Evolutionary conservation across 2,113 vertebrate species (phyloP), one percentile per base, ranked within the genome.

Genomic region (Hippotragus niger): DNA sequence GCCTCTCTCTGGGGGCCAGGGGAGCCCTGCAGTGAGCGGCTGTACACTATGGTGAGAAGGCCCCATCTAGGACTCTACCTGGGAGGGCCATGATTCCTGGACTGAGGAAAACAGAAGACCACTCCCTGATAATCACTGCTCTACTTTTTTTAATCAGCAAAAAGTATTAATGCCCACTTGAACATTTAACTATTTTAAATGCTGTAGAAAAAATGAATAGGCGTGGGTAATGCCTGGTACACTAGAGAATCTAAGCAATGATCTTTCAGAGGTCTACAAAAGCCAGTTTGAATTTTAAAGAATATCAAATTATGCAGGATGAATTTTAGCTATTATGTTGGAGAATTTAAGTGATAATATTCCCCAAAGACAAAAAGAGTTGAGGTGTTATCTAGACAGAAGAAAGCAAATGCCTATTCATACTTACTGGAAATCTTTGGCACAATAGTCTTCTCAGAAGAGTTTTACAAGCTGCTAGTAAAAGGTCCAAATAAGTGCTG

Each of bases 401-500:
- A 90, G 36, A 93, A 96, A 97, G 71, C 78, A 86, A 96, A 84
- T 74, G 33, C 15, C 53, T 62, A 89, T 76, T 91, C 17, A 85
- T n/a, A 85, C 87, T 86, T 91, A 78, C 25, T 86, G 76, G 29
- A 94, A 60, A 29, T 88, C 80, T 78, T 94, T 74, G 89, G 64
- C 58, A 85, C n/a, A 81, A 57, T 33, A 11, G 96, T 11, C 25
- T 87, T 88, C 91, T 85, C 25, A 53, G 80, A 55, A 47, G 53
- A 53, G 31, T 86, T 96, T 89, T n/a, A 53, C 7, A 82, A 78
- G 36, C 45, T 45, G 27, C 62, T 90, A 64, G 89, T 25, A 93
- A 93, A 84, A 89, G 58, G 58, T 4, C 47, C 47, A 45, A 82
- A 31, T 50, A 71, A 74, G 53, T 85, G 80, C 17, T 81, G 17